Evolutionary conservation across 2,113 vertebrate species (phyloP).

Genomic region (Machaerirhynchus nigripectus): DNA sequence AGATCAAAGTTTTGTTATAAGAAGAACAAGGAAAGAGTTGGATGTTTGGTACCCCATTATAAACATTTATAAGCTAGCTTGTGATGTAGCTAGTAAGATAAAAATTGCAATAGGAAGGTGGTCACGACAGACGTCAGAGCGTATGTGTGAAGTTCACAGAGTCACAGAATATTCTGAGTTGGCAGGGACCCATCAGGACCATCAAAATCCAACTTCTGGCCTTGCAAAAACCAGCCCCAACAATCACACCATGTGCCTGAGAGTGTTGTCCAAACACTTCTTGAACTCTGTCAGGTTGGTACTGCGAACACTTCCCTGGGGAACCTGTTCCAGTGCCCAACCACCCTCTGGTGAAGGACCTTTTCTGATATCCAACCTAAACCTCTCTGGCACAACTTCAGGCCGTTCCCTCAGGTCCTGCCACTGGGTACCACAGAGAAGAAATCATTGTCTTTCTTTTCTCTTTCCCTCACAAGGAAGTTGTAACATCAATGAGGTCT

Average conservation of each 20-base stretch:
- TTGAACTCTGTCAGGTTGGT: background rate
- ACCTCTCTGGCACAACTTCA: background rate
- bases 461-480: background rate
- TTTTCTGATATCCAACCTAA: background rate
- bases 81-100: background rate
- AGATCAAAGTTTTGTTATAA: background rate
- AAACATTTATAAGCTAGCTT: background rate
- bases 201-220: background rate
- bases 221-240: background rate
- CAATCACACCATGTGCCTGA: background rate
- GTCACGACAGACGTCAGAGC: background rate
- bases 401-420: background rate
- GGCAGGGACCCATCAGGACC: background rate
- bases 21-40: background rate
- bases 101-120: background rate
- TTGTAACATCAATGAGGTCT: background rate
- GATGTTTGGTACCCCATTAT: background rate
- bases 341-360: background rate
- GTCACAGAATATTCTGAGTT: background rate
- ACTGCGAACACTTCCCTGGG: background rate
- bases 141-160: background rate
- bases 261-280: background rate
- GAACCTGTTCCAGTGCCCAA: background rate
- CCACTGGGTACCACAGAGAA: background rate
- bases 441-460: background rate